These are phyloP conservation scores for Chloropsis cyanopogon DNA, from an alignment of 2,113 vertebrate species.

Conservation along the genomic window DNA sequence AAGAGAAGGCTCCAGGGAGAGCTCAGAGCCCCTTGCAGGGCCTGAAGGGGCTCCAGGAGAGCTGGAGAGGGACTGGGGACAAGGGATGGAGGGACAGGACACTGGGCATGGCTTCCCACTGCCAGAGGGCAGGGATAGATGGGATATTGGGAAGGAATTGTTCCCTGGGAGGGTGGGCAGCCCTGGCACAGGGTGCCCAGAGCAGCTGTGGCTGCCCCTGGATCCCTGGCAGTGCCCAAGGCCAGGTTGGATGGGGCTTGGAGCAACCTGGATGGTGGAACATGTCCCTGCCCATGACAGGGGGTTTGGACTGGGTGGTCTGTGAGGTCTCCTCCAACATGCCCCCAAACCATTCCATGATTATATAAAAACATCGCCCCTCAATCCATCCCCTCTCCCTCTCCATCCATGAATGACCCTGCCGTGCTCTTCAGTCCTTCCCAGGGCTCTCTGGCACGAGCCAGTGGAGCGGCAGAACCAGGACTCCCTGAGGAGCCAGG, in stretches of 20 bases:
- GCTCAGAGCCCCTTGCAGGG: background rate
- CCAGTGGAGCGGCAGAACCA: no score
- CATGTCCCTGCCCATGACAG: background rate
- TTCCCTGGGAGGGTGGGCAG: background rate
- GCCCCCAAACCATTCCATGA: background rate
- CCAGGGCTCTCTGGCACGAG: background rate
- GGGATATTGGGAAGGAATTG: background rate
- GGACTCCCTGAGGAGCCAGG: background rate
- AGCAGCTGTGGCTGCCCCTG: background rate
- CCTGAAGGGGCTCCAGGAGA: background rate
- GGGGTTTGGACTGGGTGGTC: no score
- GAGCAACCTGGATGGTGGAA: accelerated
- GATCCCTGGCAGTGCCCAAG: background rate
- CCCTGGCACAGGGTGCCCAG: background rate
- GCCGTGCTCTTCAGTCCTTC: background rate
- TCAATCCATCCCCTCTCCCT: background rate
- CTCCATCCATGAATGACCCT: background rate
- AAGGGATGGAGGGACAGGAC: background rate
- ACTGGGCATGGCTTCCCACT: background rate
- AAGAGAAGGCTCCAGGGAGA: background rate
- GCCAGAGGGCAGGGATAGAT: background rate
- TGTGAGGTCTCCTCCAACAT: background rate
- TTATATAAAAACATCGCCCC: background rate
- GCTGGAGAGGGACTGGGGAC: background rate
- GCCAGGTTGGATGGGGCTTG: background rate